Conservation (phyloP, 2,888 invertebrate species). For the Nesidiocoris tenuis region DNA sequence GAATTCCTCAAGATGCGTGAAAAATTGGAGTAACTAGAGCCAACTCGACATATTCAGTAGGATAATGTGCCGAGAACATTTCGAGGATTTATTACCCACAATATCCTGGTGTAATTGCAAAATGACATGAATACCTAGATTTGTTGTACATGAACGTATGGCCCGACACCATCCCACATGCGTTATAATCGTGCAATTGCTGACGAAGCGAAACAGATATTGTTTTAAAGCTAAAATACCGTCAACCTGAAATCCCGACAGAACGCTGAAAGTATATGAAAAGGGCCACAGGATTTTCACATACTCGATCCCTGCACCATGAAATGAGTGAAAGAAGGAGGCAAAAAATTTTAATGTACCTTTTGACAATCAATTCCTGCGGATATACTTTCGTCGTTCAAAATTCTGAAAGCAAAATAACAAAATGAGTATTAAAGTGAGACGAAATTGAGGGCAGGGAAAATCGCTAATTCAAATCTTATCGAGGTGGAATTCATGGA, state of each 20-base stretch:
- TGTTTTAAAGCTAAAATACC: neutral
- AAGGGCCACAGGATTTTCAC: neutral
- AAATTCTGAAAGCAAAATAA: conserved; percentile 41
- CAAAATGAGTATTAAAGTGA: conserved; percentile 20
- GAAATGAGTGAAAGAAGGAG: conserved; percentile 21
- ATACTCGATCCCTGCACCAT: conserved; percentile 38
- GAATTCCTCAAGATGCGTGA: no score
- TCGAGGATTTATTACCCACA: no score
- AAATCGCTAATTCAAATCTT: no score
- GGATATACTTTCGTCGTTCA: conserved; percentile 36
- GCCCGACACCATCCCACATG: neutral
- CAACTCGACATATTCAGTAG: no score
- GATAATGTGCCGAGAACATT: no score
- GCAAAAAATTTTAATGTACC: conserved; percentile 30
- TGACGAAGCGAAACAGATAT: neutral
- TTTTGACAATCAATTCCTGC: conserved; percentile 39
- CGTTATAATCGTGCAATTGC: neutral
- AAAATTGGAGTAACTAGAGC: no score
- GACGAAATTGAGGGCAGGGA: neutral
- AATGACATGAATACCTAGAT: no score
- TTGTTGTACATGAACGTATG: neutral
- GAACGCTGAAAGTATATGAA: neutral
- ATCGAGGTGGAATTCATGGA: no score
- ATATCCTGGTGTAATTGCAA: no score
- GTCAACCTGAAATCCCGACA: neutral